phyloP scores from a whole-genome alignment of 2,113 vertebrate genomes.

The Bolborhynchus lineola region DNA sequence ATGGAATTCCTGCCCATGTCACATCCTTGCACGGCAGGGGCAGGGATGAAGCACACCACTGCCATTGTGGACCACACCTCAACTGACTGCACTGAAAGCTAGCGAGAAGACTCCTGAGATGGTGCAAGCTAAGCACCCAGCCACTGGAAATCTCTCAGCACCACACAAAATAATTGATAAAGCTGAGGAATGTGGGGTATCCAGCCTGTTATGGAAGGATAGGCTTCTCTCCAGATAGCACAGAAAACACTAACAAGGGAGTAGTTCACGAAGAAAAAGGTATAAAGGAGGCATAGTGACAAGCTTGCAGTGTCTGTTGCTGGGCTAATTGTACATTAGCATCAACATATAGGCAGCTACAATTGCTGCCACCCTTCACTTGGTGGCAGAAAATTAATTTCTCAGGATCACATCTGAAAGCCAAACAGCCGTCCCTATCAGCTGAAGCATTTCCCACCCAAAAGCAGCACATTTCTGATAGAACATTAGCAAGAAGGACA shows the following conservation, averaged over 20 bases:
- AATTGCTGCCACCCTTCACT: not conserved
- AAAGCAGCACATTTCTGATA: not conserved
- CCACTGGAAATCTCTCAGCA: not conserved
- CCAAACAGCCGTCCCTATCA: not conserved
- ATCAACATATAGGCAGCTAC: not conserved
- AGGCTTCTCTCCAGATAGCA: not conserved
- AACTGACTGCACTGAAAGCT: not conserved
- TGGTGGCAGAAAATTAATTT: not conserved
- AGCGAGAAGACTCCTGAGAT: not conserved
- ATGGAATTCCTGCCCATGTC: not conserved
- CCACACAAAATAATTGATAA: not conserved
- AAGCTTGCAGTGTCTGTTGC: not conserved
- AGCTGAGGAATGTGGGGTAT: not conserved
- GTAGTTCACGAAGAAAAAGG: not conserved
- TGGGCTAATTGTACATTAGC: not conserved
- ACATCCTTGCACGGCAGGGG: not conserved
- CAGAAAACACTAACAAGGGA: not conserved
- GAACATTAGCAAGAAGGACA: not conserved
- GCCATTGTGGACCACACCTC: not conserved
- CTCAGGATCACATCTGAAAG: not conserved
- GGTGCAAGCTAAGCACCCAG: not conserved
- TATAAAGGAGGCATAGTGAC: not conserved
- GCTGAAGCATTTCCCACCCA: not conserved
- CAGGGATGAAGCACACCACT: not conserved
- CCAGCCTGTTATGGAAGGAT: not conserved